Conservation (phyloP, 2,113 vertebrate genomes). For the Menidia beryllina region DNA sequence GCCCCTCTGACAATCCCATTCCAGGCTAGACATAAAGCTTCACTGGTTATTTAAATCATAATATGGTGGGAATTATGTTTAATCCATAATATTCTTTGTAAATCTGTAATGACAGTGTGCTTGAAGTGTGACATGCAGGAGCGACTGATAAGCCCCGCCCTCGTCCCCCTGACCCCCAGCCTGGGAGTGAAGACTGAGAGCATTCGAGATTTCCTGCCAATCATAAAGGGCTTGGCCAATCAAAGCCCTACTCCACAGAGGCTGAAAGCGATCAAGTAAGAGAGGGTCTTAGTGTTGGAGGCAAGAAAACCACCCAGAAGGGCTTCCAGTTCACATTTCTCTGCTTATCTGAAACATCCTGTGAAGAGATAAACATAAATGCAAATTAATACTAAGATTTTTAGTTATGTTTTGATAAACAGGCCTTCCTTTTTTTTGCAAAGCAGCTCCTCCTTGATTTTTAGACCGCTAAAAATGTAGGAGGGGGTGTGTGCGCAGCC, state of each 20-base stretch:
- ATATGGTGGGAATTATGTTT: background rate
- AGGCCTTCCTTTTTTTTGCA: too few relatives aligned
- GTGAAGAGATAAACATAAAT: too few relatives aligned
- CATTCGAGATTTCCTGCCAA: conserved; percentile 74
- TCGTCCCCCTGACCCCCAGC: conserved; percentile 79
- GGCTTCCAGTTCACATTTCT: background rate
- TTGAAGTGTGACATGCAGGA: conserved; percentile 95
- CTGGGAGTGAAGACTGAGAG: conserved; percentile 79
- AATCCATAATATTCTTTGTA: background rate
- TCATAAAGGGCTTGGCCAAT: conserved; percentile 79
- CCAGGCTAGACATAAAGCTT: conserved; percentile 35
- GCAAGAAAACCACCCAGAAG: background rate
- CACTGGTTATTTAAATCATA: background rate
- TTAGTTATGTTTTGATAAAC: background rate
- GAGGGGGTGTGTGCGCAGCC: background rate
- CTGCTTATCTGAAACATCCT: too few relatives aligned
- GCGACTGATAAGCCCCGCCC: conserved; percentile 88
- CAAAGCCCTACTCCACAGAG: conserved; percentile 68
- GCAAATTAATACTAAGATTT: too few relatives aligned
- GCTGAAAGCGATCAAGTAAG: conserved; percentile 87
- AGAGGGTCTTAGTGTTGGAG: background rate
- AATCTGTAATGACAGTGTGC: conserved; percentile 79
- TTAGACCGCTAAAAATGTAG: too few relatives aligned
- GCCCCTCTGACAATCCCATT: conserved; percentile 57
- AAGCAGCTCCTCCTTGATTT: background rate